Conservation (phyloP, 2,888 invertebrate species). For the Diachrysia chrysitis region DNA sequence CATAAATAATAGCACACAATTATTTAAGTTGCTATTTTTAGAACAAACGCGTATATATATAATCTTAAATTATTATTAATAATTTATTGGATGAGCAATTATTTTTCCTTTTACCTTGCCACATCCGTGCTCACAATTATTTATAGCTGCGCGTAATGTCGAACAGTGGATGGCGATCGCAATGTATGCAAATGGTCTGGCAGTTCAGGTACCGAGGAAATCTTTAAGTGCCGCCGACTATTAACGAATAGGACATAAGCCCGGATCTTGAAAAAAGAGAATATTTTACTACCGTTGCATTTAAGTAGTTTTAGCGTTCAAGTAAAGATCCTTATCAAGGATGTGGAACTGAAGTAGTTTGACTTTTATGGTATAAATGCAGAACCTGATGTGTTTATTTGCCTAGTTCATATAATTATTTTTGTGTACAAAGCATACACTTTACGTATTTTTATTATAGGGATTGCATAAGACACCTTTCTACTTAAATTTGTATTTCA, state of each 20-base stretch:
- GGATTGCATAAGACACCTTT: too few relatives aligned
- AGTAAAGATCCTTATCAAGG: conserved; percentile 45
- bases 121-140: conserved; percentile 62
- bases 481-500: not conserved
- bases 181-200: conserved; percentile 73
- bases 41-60: not conserved
- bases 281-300: conserved; percentile 36
- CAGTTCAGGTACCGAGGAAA: conserved; percentile 63
- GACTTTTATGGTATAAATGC: conserved; percentile 14
- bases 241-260: conserved; percentile 57
- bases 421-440: not conserved
- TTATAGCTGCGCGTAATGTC: conserved; percentile 56
- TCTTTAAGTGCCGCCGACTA: conserved; percentile 63
- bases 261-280: conserved; percentile 47
- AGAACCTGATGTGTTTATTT: conserved; percentile 7
- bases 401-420: not conserved
- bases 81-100: conserved; percentile 28
- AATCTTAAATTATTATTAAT: conserved; percentile 6
- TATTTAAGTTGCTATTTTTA: not conserved
- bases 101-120: conserved; percentile 52
- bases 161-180: conserved; percentile 51
- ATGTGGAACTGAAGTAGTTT: conserved; percentile 26
- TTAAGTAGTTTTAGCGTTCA: conserved; percentile 25
- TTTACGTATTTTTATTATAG: not conserved
- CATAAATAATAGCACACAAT: not conserved